Conservation (phyloP, 2,113 vertebrate species). For the Calyptomena viridis region DNA sequence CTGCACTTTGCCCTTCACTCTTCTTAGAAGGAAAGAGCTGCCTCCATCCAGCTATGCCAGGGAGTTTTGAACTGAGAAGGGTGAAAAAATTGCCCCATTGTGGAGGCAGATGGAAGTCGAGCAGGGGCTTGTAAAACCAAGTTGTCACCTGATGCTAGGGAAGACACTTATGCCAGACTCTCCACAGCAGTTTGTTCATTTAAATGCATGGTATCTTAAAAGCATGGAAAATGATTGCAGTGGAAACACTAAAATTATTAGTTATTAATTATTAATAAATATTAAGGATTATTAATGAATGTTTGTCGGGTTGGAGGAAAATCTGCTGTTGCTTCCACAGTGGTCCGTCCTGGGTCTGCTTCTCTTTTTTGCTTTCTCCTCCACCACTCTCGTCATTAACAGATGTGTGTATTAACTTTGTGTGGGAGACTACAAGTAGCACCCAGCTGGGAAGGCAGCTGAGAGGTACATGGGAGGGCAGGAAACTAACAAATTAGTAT, state of each 20-base stretch:
- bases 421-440: not conserved
- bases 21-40: not conserved
- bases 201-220: not conserved
- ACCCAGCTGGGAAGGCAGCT: not conserved
- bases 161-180: not conserved
- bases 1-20: not conserved
- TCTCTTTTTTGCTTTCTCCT: not conserved
- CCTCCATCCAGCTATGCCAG: not conserved
- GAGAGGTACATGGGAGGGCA: not conserved
- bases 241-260: not conserved
- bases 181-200: not conserved
- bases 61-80: not conserved
- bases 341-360: not conserved
- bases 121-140: not conserved
- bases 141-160: not conserved
- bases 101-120: not conserved
- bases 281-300: not conserved
- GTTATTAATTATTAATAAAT: not conserved
- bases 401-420: not conserved
- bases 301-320: not conserved
- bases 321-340: rapidly evolving
- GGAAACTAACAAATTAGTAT: not conserved
- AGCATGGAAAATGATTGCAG: not conserved
- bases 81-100: not conserved
- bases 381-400: not conserved